Base-by-base conservation (phyloP, 2,113 vertebrate species). In the Tympanuchus pallidicinctus region DNA sequence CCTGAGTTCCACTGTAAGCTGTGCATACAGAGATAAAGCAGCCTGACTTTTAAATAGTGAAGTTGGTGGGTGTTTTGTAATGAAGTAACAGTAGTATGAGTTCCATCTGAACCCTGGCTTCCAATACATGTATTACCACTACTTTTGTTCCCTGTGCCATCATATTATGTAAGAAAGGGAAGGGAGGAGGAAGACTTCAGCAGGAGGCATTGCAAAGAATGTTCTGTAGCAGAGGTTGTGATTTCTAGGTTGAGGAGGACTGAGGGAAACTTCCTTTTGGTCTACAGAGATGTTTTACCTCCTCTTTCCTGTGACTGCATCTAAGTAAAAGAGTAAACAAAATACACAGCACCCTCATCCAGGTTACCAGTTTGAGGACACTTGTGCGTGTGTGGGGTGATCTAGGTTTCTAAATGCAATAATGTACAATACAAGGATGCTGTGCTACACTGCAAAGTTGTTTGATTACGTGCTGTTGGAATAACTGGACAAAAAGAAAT, bases 81-180 rank as follows among this genome's bases (percentile, higher is more conserved):
- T 89, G 64, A 72, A 82, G 38, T 56, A 75, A 11, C 60, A n/a
- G 69, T 40, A 88, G 64, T 75, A 77, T 85, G 34, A 16, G 34
- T 60, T 92, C 69, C 42, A 67, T 85, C 30, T 82, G 42, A 89
- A 38, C 67, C 81, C 81, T 78, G 87, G 34, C 67, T 92, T 93
- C 64, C 45, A 45, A 67, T 84, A 42, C 60, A 47, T 19, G 4
- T 60, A 52, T 15, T 78, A 22, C 40, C 47, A 22, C 43, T 77
- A 6, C 24, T 43, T 81, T 25, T 81, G 12, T 90, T 82, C 30
- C 32, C 65, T 8, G 1, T 36, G 27, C 21, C 60, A 11, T 72
- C 24, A 18, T 82, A 75, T 43, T 9, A 4, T 42, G 4, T 87
- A 42, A 92, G n/a, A 91, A 85, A 75, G 16, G 10, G 25, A 32